Conservation (phyloP, 2,888 invertebrate species). For the Metellina segmentata region DNA sequence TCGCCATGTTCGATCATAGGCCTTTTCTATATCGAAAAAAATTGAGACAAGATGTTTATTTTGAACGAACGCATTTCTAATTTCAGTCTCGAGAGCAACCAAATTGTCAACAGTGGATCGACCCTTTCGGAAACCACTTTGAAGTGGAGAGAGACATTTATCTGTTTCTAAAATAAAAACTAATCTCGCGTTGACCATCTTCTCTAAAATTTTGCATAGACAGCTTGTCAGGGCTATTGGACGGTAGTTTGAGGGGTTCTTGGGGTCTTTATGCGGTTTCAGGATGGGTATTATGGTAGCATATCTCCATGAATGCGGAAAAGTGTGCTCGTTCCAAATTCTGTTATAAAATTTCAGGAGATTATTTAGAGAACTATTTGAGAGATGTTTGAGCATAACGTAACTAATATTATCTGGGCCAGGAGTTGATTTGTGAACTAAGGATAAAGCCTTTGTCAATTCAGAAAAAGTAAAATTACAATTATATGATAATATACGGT, state of each 20-base stretch:
- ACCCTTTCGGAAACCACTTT: not conserved
- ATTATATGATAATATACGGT: too few species aligned
- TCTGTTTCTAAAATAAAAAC: not conserved
- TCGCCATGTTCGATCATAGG: not conserved
- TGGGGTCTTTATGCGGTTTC: conserved; percentile 5
- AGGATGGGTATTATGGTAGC: not conserved
- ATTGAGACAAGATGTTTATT: conserved; percentile 1
- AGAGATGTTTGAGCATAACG: not conserved
- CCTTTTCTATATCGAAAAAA: conserved; percentile 16
- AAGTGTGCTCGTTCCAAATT: not conserved
- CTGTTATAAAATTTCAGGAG: not conserved
- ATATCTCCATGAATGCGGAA: not conserved
- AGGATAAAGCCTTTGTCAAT: too few species aligned
- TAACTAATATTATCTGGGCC: not conserved
- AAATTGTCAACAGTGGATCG: not conserved
- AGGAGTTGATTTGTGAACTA: not conserved
- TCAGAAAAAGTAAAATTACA: too few species aligned
- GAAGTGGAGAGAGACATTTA: not conserved
- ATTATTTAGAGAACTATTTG: not conserved
- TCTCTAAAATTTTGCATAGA: conserved; percentile 6
- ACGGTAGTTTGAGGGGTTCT: not conserved
- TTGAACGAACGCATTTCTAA: not conserved
- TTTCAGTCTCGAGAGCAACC: not conserved
- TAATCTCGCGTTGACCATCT: not conserved
- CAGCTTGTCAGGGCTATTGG: conserved; percentile 31